Evolutionary conservation across 2,888 invertebrate species (phyloP), one percentile per base, ranked within the genome.

Genomic region (Pterostichus madidus): DNA sequence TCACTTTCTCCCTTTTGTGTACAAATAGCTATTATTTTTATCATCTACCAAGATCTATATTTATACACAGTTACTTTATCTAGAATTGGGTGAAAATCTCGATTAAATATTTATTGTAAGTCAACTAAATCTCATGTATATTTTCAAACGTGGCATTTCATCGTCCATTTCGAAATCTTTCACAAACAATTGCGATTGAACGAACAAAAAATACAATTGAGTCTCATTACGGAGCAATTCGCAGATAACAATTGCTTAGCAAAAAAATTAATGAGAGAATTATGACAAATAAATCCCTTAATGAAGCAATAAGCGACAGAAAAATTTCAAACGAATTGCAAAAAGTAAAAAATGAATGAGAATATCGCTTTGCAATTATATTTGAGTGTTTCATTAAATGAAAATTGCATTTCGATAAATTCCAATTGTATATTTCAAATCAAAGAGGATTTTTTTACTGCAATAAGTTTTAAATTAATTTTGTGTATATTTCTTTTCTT

Each of bases 321-420:
- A 49, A 49, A 49, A 49, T n/a, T 49, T 11, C 49, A 49, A 49
- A 49, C 10, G 11, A 49, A 49, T n/a, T 49, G 49, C 5, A 24
- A 24, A 24, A 24, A 3, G 24, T 44, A 11, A 44, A 44, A 44
- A 44, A 44, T 2, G 5, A 4, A 44, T 4, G 44, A 44, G 11
- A 2, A 11, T 11, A 44, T 44, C 4, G 44, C 44, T 44, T 10
- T 44, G n/a, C n/a, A 49, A 49, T 49, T n/a, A n/a, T n/a, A n/a
- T 49, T n/a, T 11, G 49, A 49, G 13, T 49, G n/a, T 49, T 49
- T 49, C 5, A 49, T 49, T 49, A 49, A 49, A n/a, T 49, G 49
- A 49, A 11, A 49, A 49, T 49, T 49, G 49, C 49, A 13, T 5
- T 49, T 49, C 10, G 49, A 0, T 44, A 5, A 44, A 44, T 44